Evolutionary conservation across 2,113 vertebrate genomes (phyloP).

Genomic region (Pristiophorus japonicus): DNA sequence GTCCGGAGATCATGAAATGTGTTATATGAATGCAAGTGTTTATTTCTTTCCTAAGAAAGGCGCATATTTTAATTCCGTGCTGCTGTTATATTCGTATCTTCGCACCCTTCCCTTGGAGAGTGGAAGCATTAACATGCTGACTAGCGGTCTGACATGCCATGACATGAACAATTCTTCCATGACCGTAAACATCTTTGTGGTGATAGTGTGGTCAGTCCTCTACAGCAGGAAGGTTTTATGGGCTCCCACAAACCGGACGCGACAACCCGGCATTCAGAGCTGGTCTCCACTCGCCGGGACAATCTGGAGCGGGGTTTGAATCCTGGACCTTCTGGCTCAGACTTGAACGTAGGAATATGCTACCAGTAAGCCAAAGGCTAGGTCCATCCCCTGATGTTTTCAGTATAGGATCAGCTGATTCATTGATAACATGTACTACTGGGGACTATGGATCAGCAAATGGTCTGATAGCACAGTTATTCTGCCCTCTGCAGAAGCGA

Average conservation of each 20-base stretch:
- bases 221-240: neutral
- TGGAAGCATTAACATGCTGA: too few species aligned
- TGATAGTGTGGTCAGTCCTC: neutral
- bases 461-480: neutral
- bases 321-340: neutral
- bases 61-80: too few species aligned
- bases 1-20: too few species aligned
- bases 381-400: neutral
- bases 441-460: neutral
- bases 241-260: neutral
- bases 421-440: neutral
- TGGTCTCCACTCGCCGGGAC: neutral
- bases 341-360: neutral
- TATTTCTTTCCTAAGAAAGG: too few species aligned
- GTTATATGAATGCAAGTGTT: too few species aligned
- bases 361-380: neutral
- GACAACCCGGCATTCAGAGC: neutral
- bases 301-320: neutral
- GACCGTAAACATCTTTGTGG: neutral
- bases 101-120: too few species aligned
- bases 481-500: neutral
- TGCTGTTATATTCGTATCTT: too few species aligned
- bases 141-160: too few species aligned
- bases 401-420: neutral
- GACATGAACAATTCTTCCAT: neutral